Evolutionary conservation across 2,113 vertebrate species (phyloP).

Genomic region (Chloebia gouldiae): DNA sequence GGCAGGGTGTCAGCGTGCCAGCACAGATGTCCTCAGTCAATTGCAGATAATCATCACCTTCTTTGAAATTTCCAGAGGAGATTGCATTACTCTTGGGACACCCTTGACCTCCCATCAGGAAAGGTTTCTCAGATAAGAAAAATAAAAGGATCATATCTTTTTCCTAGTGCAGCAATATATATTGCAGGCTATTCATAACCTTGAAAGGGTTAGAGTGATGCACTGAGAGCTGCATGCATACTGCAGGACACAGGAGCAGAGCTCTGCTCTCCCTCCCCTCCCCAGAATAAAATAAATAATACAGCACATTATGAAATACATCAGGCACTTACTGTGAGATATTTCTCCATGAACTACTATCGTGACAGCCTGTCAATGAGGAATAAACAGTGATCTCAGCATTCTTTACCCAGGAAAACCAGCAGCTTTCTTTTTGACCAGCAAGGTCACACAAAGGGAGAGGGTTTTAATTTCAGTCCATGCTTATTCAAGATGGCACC

Average conservation of each 20-base stretch:
- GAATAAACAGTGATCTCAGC: background rate
- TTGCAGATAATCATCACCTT: constrained; percentile 53
- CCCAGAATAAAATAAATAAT: background rate
- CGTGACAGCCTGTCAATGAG: background rate
- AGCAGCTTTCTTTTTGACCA: background rate
- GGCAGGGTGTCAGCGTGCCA: constrained; percentile 54
- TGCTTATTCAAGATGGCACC: background rate
- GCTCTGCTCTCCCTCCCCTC: background rate
- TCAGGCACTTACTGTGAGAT: background rate
- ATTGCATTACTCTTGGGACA: constrained; percentile 53
- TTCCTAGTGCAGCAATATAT: background rate
- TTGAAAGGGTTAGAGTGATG: background rate
- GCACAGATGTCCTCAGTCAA: constrained; percentile 68
- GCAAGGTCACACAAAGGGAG: constrained; percentile 2
- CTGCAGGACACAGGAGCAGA: background rate
- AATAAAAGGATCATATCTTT: constrained; percentile 46
- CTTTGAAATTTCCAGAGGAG: constrained; percentile 63
- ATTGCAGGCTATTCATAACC: constrained; percentile 1
- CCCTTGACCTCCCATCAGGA: constrained; percentile 40
- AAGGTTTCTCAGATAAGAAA: constrained; percentile 59
- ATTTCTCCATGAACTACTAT: background rate
- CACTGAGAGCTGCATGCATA: background rate
- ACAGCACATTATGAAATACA: background rate
- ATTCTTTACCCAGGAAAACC: background rate
- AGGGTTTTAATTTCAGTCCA: background rate